Evolutionary conservation across 2,888 invertebrate genomes (phyloP), one percentile per base, ranked within the genome.

Genomic region (Amphipoea oculea): DNA sequence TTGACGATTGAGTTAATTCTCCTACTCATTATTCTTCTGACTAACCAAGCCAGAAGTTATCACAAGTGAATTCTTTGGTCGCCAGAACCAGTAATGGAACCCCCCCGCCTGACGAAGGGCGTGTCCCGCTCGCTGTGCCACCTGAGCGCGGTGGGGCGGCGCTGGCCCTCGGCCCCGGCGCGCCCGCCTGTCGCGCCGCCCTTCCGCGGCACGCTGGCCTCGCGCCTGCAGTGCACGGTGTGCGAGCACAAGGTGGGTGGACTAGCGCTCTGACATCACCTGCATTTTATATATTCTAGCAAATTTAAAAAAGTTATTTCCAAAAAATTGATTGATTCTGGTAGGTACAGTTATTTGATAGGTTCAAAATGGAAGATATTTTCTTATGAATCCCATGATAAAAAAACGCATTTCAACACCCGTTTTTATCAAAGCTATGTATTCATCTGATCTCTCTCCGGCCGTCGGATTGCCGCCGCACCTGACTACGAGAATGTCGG

Each of bases 121-220:
- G 96, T 96, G 89, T 95, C 97, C 72, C 94, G 96, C 9, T 97
- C 97, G 82, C 95, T 97, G 93, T 97, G 97, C 90, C 97, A 96
- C 91, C 92, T 97, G 90, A 94, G 95, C 96, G 83, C 97, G 91
- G 87, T 96, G 96, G 89, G 97, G 94, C 92, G 97, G 92, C 95
- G 94, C 92, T 95, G 93, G 94, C 90, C 85, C 89, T 92, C 94
- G 51, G 93, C 95, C 48, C 92, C 93, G 9, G 0, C 48, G 12
- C 63, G 93, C 95, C 23, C 94, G 95, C 93, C 95, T 20, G 96
- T 96, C 63, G 92, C 94, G 83, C 95, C 95, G 17, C 95, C 97
- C 90, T 96, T 96, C 91, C 94, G 96, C 79, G 96, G 97, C 79
- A 95, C 97, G 6, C 94, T 96, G 63, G 97, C 97, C 79, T 94